phyloP scores from a whole-genome alignment of 2,797 vertebrate genomes.

The Hydrophis major region DNA sequence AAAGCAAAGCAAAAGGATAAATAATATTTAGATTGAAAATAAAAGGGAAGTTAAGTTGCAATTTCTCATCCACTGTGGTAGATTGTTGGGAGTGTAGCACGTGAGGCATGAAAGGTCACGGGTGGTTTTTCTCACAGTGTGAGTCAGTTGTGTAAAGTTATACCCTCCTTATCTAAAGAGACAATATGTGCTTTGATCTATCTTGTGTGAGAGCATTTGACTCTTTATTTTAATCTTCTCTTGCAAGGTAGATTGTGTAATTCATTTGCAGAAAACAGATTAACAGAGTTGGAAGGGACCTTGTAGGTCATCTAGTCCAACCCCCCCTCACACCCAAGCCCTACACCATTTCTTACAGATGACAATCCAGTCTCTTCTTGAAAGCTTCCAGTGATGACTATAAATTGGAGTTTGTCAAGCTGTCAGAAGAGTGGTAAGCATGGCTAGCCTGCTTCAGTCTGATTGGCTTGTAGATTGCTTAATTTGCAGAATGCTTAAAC shows the following conservation, averaged over 20 bases:
- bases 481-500: background rate
- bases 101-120: background rate
- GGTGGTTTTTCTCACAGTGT: background rate
- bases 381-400: no score
- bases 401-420: background rate
- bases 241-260: background rate
- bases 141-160: background rate
- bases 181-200: background rate
- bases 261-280: background rate
- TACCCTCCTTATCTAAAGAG: background rate
- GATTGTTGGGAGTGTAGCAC: conserved; percentile 3
- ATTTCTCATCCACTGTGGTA: background rate
- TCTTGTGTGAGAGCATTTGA: background rate
- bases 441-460: background rate
- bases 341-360: no score
- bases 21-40: conserved; percentile 22
- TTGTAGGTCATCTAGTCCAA: no score
- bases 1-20: conserved; percentile 23
- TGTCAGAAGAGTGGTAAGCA: background rate
- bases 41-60: conserved; percentile 22
- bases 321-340: no score
- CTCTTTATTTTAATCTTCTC: background rate
- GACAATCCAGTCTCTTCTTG: no score
- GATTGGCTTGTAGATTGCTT: background rate
- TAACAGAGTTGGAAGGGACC: no score